A percentile compares a stretch with the other conserved stretches of the same genome.
Evolutionary conservation across 2,797 vertebrate genomes (phyloP).

Genomic region (Leuciscus waleckii): DNA sequence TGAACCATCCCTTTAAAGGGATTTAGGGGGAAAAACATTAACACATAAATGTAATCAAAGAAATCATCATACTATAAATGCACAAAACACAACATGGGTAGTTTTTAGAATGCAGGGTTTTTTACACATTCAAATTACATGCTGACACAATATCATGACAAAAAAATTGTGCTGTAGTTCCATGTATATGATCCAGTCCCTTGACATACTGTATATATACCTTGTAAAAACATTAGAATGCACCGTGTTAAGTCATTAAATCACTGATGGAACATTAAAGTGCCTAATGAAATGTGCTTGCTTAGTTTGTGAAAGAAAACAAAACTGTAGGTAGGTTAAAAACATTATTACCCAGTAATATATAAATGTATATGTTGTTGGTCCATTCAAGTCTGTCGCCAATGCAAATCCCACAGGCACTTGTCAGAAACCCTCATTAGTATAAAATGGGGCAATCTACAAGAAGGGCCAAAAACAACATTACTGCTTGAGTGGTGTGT

Average conservation of each 20-base stretch:
- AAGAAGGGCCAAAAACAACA: neutral
- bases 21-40: neutral
- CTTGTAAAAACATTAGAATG: neutral
- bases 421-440: constrained; percentile 2
- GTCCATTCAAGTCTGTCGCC: neutral
- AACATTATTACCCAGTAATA: neutral
- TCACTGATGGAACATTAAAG: constrained; percentile 43
- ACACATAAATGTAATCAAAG: neutral
- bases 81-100: neutral
- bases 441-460: neutral
- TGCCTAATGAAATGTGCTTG: constrained; percentile 51
- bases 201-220: constrained; percentile 1
- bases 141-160: neutral
- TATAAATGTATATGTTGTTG: neutral
- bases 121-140: constrained; percentile 51
- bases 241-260: constrained; percentile 17
- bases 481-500: neutral
- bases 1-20: too few species aligned
- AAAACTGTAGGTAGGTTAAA: neutral
- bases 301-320: constrained; percentile 24
- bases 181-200: neutral
- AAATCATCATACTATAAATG: neutral
- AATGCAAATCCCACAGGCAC: constrained; percentile 16
- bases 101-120: constrained; percentile 31
- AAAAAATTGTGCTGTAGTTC: neutral